Base-by-base conservation (phyloP, 2,797 vertebrate species). In the Pangasius mekongensis region DNA sequence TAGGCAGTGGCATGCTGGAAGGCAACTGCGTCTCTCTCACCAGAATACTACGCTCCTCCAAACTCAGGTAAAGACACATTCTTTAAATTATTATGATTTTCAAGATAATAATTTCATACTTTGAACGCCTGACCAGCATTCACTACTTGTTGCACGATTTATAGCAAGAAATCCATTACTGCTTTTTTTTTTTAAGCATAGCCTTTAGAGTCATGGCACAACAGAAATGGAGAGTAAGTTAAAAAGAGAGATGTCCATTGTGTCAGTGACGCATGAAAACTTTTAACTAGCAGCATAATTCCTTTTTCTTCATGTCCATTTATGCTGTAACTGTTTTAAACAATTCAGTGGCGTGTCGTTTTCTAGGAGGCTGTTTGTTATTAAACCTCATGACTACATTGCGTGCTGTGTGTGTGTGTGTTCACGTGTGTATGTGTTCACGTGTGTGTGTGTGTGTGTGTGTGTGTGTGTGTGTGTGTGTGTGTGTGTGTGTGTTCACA, bases 21-120 rank as follows among this genome's bases (percentile, higher is more conserved):
- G 98, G 98, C 87, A 98, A 98, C 92, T 97, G 98, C n/a, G 98
- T 98, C 81, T 98, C 98, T 16, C 96, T 98, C 87, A 98, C 98
- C n/a, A 96, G 97, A 92, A 98, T 98, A 93, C 96, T 98, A 0
- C 96, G 97, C 82, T 97, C 96, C 0, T 95, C 97, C 71, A 98
- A 98, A 90, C 95, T 98, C 91, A 98, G 98, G 98, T 98, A 90
- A 84, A 39, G 91, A 82, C 0, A 33, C 1, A 33, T 33, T 1
- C 33, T 33, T 33, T 33, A 33, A 33, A 33, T 33, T 7, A 16
- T 43, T 7, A 16, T 43, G 43, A 43, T 0, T 39, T 81, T 60
- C 43, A 43, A 16, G 20, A 60, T 27, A 20, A 60, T 36, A 4
- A 81, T 60, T 60, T 14, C 9, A 56, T 58, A 20, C 77, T 36